Conservation (phyloP, 2,797 vertebrate species). For the Schizopygopsis malacanthus region DNA sequence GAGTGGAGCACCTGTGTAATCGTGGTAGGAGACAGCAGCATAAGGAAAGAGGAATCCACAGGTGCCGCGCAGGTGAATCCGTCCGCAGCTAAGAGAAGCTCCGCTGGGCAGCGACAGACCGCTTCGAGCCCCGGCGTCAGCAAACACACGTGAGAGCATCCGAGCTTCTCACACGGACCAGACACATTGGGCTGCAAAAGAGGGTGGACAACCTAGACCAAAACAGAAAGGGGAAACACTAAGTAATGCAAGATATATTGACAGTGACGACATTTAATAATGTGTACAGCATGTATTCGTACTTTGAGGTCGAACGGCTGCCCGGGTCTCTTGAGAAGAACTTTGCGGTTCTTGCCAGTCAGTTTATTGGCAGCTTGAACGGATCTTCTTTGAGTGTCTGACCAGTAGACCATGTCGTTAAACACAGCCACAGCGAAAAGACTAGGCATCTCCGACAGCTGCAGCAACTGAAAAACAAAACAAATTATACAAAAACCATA, state of each 20-base stretch:
- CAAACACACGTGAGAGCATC: slow-evolving; percentile 89
- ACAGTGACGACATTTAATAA: no score
- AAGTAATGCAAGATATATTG: neutral
- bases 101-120: slow-evolving; percentile 82
- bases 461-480: slow-evolving; percentile 77
- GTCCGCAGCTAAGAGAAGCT: slow-evolving; percentile 78
- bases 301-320: slow-evolving; percentile 91
- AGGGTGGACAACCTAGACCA: slow-evolving; percentile 83
- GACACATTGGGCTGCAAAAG: slow-evolving; percentile 74
- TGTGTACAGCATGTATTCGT: slow-evolving; percentile 35
- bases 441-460: slow-evolving; percentile 80
- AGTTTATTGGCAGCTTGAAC: slow-evolving; percentile 84
- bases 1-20: slow-evolving; percentile 80
- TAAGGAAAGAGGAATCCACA: slow-evolving; percentile 78
- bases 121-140: slow-evolving; percentile 73
- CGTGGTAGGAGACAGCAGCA: slow-evolving; percentile 75
- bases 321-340: slow-evolving; percentile 85
- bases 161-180: slow-evolving; percentile 74
- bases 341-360: slow-evolving; percentile 84
- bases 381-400: slow-evolving; percentile 82
- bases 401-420: slow-evolving; percentile 89
- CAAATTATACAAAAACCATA: accelerated
- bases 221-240: neutral
- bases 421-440: slow-evolving; percentile 87
- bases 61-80: slow-evolving; percentile 77